A percentile compares a stretch with the other conserved stretches of the same genome.
These are phyloP conservation scores for Aporophyla lueneburgensis DNA, from an alignment of 2,888 invertebrate species.

Conservation along the genomic window DNA sequence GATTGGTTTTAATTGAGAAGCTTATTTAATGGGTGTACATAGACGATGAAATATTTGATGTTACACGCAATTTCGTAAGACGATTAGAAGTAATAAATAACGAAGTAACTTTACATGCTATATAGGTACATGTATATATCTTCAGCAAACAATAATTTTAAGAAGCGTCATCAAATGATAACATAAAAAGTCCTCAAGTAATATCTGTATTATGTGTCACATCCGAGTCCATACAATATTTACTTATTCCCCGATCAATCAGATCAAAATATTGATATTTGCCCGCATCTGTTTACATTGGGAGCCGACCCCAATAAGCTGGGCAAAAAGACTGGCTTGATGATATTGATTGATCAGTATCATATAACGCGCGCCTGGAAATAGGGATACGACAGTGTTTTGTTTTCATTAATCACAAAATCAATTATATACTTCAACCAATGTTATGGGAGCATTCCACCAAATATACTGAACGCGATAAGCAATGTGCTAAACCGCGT, in stretches of 20 bases:
- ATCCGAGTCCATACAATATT: constrained; percentile 11
- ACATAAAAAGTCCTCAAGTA: neutral
- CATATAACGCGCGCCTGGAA: constrained; percentile 18
- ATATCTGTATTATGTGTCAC: constrained; percentile 9
- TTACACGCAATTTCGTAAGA: neutral
- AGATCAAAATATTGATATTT: constrained; percentile 46
- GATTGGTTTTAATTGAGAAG: neutral
- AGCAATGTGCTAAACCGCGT: no score
- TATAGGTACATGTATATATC: neutral
- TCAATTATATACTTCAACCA: constrained; percentile 33
- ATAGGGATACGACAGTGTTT: constrained; percentile 16
- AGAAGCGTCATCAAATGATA: neutral
- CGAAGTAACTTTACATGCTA: neutral
- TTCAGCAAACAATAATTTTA: neutral
- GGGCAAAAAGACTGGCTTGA: constrained; percentile 23
- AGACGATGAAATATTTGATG: neutral
- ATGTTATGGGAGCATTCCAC: neutral
- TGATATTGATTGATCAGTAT: constrained; percentile 50
- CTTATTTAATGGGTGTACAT: neutral
- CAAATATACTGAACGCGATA: neutral
- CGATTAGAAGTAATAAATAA: neutral
- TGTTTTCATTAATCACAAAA: constrained; percentile 43
- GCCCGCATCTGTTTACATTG: constrained; percentile 45
- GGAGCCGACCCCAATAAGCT: constrained; percentile 33
- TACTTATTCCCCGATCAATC: constrained; percentile 47